Conservation (phyloP, 2,113 vertebrate genomes). For the Pelecanoides urinatrix region DNA sequence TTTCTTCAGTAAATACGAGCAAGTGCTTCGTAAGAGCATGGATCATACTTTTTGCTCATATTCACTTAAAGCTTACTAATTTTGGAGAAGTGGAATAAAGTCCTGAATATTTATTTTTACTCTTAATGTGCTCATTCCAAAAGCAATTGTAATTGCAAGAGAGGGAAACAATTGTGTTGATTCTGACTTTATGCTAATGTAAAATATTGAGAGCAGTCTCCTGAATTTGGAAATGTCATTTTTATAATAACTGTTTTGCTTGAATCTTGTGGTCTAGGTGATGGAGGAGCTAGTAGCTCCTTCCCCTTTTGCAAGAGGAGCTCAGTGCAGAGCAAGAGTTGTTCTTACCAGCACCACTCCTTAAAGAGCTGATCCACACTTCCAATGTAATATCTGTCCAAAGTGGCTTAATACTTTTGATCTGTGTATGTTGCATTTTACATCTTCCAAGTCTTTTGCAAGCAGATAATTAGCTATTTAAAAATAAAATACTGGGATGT, state of each 20-base stretch:
- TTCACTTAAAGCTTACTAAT: not conserved
- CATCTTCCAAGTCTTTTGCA: not conserved
- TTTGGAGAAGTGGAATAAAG: not conserved
- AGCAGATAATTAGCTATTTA: not conserved
- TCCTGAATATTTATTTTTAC: not conserved
- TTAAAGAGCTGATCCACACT: not conserved
- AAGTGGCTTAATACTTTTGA: not conserved
- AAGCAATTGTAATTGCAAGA: not conserved
- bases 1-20: not conserved
- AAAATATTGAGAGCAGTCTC: not conserved
- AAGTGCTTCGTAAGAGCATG: not conserved
- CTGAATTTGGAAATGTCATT: not conserved
- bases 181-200: not conserved
- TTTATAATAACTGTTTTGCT: not conserved
- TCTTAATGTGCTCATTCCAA: not conserved
- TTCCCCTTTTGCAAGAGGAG: not conserved
- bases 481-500: slow-evolving; percentile 1
- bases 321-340: not conserved
- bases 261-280: not conserved
- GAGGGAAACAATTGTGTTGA: not conserved
- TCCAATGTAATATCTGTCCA: not conserved
- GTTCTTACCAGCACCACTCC: not conserved
- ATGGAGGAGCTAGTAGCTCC: not conserved
- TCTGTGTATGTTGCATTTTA: not conserved
- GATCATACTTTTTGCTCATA: not conserved